Conservation (phyloP, 2,888 invertebrate genomes). For the Thera britannica region DNA sequence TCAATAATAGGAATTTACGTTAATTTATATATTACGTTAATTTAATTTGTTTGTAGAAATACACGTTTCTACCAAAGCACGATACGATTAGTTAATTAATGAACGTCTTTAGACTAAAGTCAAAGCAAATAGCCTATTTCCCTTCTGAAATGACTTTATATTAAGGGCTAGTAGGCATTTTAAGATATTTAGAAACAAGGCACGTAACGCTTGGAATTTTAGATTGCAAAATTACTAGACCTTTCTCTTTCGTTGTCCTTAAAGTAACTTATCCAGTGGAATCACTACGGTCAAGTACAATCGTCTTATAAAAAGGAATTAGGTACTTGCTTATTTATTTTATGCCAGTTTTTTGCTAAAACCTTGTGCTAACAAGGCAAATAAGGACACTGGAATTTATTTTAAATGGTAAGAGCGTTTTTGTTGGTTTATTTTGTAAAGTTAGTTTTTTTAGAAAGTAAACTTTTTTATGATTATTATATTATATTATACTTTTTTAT, state of each 20-base stretch:
- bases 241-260: background rate
- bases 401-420: background rate
- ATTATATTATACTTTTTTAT: no score
- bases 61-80: background rate
- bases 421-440: background rate
- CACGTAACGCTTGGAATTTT: slow-evolving; percentile 30
- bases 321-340: no score
- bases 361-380: background rate
- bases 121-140: slow-evolving; percentile 33
- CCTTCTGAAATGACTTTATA: slow-evolving; percentile 38
- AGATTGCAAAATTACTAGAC: slow-evolving; percentile 16
- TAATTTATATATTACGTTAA: no score
- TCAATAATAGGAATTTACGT: no score
- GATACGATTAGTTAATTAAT: slow-evolving; percentile 30
- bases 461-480: no score
- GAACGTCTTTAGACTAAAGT: slow-evolving; percentile 24
- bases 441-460: background rate
- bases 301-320: background rate
- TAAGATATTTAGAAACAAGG: slow-evolving; percentile 20
- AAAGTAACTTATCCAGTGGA: background rate
- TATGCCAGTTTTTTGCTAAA: no score
- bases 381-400: background rate
- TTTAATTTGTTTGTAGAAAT: background rate
- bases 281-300: background rate
- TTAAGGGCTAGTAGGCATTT: slow-evolving; percentile 22